Conservation (phyloP, 2,113 vertebrate species). For the Arothron firmamentum region DNA sequence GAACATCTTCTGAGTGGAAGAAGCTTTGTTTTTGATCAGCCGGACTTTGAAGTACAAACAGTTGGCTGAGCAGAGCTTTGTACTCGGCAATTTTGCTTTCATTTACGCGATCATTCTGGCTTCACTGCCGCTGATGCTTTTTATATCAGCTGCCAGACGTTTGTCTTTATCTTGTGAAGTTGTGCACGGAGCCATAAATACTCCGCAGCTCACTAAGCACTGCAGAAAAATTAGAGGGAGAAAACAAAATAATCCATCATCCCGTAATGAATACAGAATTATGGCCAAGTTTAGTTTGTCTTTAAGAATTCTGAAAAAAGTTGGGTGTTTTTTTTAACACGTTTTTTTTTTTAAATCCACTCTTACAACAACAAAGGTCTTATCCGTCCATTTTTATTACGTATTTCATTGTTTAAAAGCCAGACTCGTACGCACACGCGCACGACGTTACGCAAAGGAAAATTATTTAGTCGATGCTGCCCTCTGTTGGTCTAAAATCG, state of each 20-base stretch:
- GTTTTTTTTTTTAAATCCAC: neutral
- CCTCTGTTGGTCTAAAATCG: conserved; percentile 26
- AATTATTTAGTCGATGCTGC: conserved; percentile 26
- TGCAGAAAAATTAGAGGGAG: neutral
- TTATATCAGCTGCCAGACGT: conserved; percentile 23
- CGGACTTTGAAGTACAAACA: conserved; percentile 42
- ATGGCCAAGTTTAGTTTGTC: no score
- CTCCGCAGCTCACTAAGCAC: neutral
- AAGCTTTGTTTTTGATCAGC: conserved; percentile 18
- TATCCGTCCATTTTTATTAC: no score
- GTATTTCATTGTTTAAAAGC: no score
- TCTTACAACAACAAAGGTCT: neutral
- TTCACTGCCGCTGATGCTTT: conserved; percentile 24
- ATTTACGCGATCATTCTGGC: conserved; percentile 29
- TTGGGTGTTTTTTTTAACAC: neutral
- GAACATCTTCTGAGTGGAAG: conserved; percentile 10
- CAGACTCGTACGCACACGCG: neutral
- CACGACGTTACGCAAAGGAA: neutral
- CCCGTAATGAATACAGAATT: no score
- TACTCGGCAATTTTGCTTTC: conserved; percentile 12
- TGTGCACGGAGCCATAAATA: conserved; percentile 20
- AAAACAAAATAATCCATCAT: neutral
- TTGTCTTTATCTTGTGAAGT: conserved; percentile 22
- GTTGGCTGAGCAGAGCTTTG: conserved; percentile 22
- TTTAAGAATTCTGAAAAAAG: neutral